Conservation (phyloP, 2,797 vertebrate genomes). For the Poecilia wingei region DNA sequence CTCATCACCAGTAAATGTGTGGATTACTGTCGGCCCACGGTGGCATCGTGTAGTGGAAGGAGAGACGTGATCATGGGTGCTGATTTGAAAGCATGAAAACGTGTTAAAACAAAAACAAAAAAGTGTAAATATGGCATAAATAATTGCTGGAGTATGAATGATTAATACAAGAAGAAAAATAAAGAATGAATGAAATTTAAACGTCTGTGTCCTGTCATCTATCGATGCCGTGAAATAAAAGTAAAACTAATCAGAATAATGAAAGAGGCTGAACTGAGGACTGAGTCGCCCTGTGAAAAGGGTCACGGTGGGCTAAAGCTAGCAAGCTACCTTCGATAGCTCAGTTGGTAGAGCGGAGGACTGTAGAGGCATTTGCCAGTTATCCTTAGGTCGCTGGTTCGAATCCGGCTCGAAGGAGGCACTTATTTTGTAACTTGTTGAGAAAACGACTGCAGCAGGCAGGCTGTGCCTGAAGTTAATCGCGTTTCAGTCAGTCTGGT, state of each 20-base stretch:
- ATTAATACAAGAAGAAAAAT: slow-evolving; percentile 52
- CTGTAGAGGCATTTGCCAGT: slow-evolving; percentile 45
- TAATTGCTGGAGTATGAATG: slow-evolving; percentile 61
- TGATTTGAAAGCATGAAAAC: slow-evolving; percentile 21
- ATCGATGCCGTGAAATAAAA: neutral
- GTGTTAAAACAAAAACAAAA: slow-evolving; percentile 1
- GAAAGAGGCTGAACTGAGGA: fast-evolving
- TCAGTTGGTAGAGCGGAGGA: slow-evolving; percentile 81
- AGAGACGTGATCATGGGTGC: slow-evolving; percentile 2
- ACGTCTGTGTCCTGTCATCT: neutral
- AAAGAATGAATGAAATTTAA: slow-evolving; percentile 46
- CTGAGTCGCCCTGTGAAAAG: too few species aligned
- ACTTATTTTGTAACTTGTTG: fast-evolving
- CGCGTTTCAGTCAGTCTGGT: neutral
- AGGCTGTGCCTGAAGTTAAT: fast-evolving
- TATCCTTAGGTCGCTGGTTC: slow-evolving; percentile 81
- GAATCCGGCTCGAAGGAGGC: slow-evolving; percentile 57
- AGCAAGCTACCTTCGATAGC: slow-evolving; percentile 68
- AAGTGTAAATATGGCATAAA: slow-evolving; percentile 54
- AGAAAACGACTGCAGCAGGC: neutral
- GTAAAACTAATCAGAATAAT: neutral
- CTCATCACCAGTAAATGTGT: neutral
- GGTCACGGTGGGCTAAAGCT: fast-evolving
- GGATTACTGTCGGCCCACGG: neutral
- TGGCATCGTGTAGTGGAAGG: neutral